Evolutionary conservation across 1,140 invertebrate species (phyloP).

Genomic region (Gyrodactylus bullatarudis): DNA sequence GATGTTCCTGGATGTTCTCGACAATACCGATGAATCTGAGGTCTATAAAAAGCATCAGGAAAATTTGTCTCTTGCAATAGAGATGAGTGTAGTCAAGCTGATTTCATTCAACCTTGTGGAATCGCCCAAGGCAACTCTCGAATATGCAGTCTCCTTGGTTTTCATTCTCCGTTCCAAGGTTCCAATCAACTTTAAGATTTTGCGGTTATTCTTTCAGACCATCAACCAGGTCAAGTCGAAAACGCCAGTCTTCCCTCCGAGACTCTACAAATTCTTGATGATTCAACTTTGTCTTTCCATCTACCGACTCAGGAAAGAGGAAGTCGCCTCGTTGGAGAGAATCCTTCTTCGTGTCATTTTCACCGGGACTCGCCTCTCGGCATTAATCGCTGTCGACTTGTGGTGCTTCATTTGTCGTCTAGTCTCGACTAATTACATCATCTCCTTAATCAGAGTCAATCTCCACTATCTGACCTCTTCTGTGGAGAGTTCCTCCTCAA

Average conservation of each 20-base stretch:
- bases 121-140: neutral
- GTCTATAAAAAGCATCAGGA: neutral
- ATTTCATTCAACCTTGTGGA: neutral
- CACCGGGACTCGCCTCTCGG: neutral
- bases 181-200: neutral
- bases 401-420: neutral
- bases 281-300: neutral
- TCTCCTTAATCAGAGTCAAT: neutral
- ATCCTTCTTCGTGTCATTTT: neutral
- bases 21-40: neutral
- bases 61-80: neutral
- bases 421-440: neutral
- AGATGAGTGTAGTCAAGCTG: neutral
- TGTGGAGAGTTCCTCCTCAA: neutral
- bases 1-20: neutral
- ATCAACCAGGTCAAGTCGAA: neutral
- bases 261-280: neutral
- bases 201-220: neutral
- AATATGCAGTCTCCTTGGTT: neutral
- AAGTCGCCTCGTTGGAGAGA: neutral
- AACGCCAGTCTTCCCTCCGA: no score
- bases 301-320: neutral
- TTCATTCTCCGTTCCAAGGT: neutral
- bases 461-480: neutral
- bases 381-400: neutral